Evolutionary conservation across 2,888 invertebrate species (phyloP).

Genomic region (Lasioglossum leucozonium): DNA sequence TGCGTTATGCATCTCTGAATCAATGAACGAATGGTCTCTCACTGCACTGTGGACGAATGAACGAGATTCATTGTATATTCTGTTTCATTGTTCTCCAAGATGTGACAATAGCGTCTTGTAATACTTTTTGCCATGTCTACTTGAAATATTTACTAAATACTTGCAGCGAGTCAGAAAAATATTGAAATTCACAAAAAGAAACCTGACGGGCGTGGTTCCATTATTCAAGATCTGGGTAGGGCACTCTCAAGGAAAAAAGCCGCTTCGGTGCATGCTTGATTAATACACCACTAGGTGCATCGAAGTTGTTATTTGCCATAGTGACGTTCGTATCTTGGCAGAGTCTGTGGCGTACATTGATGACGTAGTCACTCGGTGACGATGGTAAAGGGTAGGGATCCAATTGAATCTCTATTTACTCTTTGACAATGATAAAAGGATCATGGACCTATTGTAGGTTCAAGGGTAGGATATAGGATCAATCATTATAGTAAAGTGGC

Average conservation of each 20-base stretch:
- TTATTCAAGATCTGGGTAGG: constrained; percentile 13
- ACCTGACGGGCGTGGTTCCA: constrained; percentile 42
- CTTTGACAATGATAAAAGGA: no score
- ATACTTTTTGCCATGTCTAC: constrained; percentile 26
- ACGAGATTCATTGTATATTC: constrained; percentile 23
- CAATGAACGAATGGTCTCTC: constrained; percentile 44
- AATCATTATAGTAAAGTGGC: background rate
- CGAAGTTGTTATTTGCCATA: background rate
- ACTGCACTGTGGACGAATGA: constrained; percentile 7
- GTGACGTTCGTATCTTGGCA: background rate
- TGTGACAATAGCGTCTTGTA: background rate
- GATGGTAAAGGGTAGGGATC: no score
- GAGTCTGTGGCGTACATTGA: background rate
- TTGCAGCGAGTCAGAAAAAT: background rate
- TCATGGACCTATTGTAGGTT: no score
- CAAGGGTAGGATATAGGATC: no score
- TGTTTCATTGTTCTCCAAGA: background rate
- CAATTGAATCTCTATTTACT: no score
- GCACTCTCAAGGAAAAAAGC: background rate
- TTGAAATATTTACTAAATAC: background rate
- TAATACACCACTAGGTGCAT: background rate
- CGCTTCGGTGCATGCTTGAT: background rate
- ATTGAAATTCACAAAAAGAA: constrained; percentile 11
- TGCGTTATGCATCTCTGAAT: constrained; percentile 47
- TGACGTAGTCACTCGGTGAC: background rate